These are phyloP conservation scores for Colostygia pectinataria DNA, from an alignment of 2,888 invertebrate species.

Conservation along the genomic window DNA sequence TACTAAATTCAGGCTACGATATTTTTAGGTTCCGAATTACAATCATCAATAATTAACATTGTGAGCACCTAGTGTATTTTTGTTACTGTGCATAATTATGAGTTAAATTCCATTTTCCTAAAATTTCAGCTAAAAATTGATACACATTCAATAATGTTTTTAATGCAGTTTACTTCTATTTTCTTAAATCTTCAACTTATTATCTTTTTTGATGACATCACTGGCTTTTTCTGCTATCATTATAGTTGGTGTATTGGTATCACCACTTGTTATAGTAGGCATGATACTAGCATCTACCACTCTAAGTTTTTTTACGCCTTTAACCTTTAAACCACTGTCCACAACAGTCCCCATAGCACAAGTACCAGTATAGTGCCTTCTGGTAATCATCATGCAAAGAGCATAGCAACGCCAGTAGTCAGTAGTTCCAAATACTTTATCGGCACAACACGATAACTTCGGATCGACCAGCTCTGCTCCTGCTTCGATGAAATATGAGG, in stretches of 20 bases:
- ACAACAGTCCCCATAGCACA: slow-evolving; percentile 90
- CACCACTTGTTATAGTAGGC: slow-evolving; percentile 81
- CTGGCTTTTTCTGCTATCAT: slow-evolving; percentile 45
- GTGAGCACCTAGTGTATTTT: too few relatives aligned
- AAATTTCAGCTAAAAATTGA: too few relatives aligned
- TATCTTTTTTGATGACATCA: slow-evolving; percentile 41
- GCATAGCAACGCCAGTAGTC: slow-evolving; percentile 44
- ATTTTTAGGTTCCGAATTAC: too few relatives aligned
- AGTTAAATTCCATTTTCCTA: too few relatives aligned
- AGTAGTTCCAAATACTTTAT: slow-evolving; percentile 22
- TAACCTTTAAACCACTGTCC: slow-evolving; percentile 75
- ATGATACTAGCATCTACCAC: slow-evolving; percentile 63
- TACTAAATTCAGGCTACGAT: too few relatives aligned
- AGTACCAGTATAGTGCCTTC: slow-evolving; percentile 87
- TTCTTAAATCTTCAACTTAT: slow-evolving; percentile 4
- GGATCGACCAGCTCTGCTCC: slow-evolving; percentile 38
- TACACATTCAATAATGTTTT: too few relatives aligned
- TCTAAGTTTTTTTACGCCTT: slow-evolving; percentile 35
- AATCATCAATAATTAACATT: too few relatives aligned
- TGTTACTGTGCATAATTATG: too few relatives aligned
- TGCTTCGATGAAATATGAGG: slow-evolving; percentile 43
- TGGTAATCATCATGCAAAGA: slow-evolving; percentile 78
- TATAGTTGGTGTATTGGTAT: slow-evolving; percentile 76
- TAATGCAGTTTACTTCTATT: too few relatives aligned
- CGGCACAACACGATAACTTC: slow-evolving; percentile 24